phyloP scores from a whole-genome alignment of 2,797 vertebrate genomes.

The Syndactyla subalaris region DNA sequence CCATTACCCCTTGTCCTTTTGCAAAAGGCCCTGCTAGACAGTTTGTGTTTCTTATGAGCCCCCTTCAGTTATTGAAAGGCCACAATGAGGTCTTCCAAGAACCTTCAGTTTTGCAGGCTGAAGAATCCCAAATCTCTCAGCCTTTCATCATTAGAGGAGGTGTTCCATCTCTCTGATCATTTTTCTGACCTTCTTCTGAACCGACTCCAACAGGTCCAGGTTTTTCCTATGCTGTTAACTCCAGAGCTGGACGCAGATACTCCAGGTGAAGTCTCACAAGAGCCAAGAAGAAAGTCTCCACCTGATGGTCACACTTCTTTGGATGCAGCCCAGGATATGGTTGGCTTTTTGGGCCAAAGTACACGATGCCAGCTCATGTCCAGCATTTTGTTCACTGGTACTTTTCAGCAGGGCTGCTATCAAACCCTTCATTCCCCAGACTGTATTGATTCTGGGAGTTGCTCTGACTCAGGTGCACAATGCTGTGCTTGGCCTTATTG shows the following conservation, averaged over 20 bases:
- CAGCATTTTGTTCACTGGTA: background rate
- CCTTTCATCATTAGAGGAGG: background rate
- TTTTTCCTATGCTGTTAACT: background rate
- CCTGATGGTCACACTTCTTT: background rate
- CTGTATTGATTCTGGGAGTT: background rate
- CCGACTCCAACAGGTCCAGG: rapidly evolving
- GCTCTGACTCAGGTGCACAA: no score
- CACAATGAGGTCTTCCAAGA: background rate
- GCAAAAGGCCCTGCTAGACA: background rate
- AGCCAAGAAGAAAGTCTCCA: background rate
- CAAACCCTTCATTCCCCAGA: background rate
- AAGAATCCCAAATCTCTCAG: background rate
- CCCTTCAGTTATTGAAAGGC: background rate
- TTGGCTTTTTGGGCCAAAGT: background rate
- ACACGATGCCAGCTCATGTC: no score
- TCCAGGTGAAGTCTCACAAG: background rate
- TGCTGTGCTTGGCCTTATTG: background rate
- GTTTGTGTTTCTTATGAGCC: background rate
- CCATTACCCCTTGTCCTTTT: background rate
- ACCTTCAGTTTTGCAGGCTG: background rate
- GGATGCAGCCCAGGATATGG: background rate
- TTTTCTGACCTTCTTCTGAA: background rate
- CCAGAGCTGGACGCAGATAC: background rate
- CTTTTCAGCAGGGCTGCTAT: background rate
- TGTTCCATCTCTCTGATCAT: background rate